These are phyloP conservation scores for Sitophilus oryzae DNA, from an alignment of 1,140 invertebrate genomes.

Conservation along the genomic window DNA sequence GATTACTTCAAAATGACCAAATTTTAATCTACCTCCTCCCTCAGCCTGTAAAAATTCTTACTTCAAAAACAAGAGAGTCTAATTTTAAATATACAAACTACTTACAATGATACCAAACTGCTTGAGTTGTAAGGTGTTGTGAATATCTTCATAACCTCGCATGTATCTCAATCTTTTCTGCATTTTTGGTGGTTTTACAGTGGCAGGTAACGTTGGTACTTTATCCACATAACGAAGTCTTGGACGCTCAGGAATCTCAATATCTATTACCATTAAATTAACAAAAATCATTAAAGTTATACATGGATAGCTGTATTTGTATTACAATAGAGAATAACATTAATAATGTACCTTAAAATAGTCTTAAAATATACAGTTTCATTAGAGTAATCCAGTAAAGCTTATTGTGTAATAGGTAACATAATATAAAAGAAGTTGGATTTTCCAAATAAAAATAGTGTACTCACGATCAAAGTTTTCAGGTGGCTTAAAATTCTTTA, in stretches of 20 bases:
- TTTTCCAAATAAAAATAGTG: too few species aligned
- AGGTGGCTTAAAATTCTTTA: constrained; percentile 58
- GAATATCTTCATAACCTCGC: constrained; percentile 81
- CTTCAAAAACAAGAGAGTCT: too few species aligned
- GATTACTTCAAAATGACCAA: constrained; percentile 84
- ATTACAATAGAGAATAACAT: too few species aligned
- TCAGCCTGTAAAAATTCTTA: constrained; percentile 57
- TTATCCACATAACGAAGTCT: constrained; percentile 65
- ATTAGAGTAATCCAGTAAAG: too few species aligned
- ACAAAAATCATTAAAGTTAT: not conserved
- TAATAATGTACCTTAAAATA: too few species aligned
- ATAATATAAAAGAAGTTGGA: too few species aligned
- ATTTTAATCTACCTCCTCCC: constrained; percentile 73
- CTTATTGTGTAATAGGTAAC: too few species aligned
- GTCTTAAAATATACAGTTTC: too few species aligned
- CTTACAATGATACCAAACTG: constrained; percentile 86
- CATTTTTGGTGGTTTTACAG: constrained; percentile 72
- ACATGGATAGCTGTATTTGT: too few species aligned
- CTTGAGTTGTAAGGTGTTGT: constrained; percentile 78
- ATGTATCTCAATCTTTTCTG: constrained; percentile 73
- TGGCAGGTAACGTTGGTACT: constrained; percentile 61
- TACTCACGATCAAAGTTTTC: constrained; percentile 56
- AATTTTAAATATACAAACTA: constrained; percentile 10
- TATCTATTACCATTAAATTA: constrained; percentile 49
- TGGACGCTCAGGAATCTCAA: constrained; percentile 65